Evolutionary conservation across 1,140 invertebrate genomes (phyloP).

Genomic region (Leucophenga varia): DNA sequence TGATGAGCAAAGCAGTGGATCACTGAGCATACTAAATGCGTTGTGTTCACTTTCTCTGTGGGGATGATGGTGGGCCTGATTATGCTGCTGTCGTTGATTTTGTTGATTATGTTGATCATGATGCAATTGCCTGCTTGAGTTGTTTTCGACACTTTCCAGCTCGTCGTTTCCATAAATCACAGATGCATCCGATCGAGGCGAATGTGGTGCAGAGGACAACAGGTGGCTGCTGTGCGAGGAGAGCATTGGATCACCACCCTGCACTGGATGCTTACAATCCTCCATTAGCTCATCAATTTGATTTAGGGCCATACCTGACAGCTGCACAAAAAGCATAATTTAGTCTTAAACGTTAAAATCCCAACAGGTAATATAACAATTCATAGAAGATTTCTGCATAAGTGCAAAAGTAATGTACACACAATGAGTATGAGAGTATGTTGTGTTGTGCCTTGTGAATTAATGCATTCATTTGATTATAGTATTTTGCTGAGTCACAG

Average conservation of each 20-base stretch:
- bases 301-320: slow-evolving; percentile 62
- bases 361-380: background rate
- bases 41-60: slow-evolving; percentile 12
- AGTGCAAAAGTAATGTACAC: too few species aligned
- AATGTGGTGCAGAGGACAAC: slow-evolving; percentile 62
- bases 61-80: too few species aligned
- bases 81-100: slow-evolving; percentile 13
- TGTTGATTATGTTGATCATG: slow-evolving; percentile 14
- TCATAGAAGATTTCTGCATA: too few species aligned
- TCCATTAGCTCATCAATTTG: slow-evolving; percentile 81
- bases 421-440: too few species aligned
- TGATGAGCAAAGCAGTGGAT: slow-evolving; percentile 57
- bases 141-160: slow-evolving; percentile 1
- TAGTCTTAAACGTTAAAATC: background rate
- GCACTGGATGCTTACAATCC: slow-evolving; percentile 69
- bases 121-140: slow-evolving; percentile 5
- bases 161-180: slow-evolving; percentile 10
- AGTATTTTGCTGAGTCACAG: too few species aligned
- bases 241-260: slow-evolving; percentile 66
- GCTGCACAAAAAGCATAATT: slow-evolving; percentile 18
- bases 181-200: too few species aligned
- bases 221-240: slow-evolving; percentile 37
- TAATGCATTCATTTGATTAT: too few species aligned
- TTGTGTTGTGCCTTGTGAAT: too few species aligned
- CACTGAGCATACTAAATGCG: slow-evolving; percentile 22